phyloP scores from a whole-genome alignment of 2,888 invertebrate species.

The Epinotia demarniana region DNA sequence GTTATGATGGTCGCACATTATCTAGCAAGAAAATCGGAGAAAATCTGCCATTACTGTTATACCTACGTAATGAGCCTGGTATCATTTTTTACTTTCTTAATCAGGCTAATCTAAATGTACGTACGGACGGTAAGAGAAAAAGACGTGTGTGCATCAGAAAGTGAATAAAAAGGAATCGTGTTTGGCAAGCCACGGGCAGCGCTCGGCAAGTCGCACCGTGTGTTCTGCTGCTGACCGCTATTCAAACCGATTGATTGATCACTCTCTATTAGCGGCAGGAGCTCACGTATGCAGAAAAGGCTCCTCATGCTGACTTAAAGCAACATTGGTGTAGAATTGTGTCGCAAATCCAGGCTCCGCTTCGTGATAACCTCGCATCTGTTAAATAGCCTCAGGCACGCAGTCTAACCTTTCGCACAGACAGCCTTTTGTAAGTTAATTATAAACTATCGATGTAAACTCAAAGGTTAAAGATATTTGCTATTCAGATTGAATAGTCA shows the following conservation, averaged over 20 bases:
- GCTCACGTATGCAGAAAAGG: constrained; percentile 24
- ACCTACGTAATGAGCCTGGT: neutral
- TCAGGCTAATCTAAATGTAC: neutral
- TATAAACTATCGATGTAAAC: constrained; percentile 28
- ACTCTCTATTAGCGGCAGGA: constrained; percentile 59
- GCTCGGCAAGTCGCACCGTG: constrained; percentile 65
- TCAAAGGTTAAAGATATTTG: constrained; percentile 31
- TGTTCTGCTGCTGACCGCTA: constrained; percentile 64
- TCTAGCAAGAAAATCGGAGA: neutral
- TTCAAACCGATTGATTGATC: constrained; percentile 65
- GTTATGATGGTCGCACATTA: neutral
- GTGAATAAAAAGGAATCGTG: constrained; percentile 35
- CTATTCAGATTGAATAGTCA: constrained; percentile 22
- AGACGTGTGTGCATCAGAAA: neutral
- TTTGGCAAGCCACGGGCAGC: constrained; percentile 61
- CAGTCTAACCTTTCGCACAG: constrained; percentile 32
- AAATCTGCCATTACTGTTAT: neutral
- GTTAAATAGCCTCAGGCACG: constrained; percentile 33
- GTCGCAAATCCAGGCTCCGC: constrained; percentile 12
- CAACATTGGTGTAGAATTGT: constrained; percentile 23
- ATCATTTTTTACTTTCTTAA: constrained; percentile 8
- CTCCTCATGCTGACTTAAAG: constrained; percentile 24
- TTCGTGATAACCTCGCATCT: constrained; percentile 25
- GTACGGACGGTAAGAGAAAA: neutral
- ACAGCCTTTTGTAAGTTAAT: constrained; percentile 29